A percentile compares a stretch with the other conserved stretches of the same genome.
Evolutionary conservation across 2,888 invertebrate species (phyloP).

Genomic region (Apoda limacodes): DNA sequence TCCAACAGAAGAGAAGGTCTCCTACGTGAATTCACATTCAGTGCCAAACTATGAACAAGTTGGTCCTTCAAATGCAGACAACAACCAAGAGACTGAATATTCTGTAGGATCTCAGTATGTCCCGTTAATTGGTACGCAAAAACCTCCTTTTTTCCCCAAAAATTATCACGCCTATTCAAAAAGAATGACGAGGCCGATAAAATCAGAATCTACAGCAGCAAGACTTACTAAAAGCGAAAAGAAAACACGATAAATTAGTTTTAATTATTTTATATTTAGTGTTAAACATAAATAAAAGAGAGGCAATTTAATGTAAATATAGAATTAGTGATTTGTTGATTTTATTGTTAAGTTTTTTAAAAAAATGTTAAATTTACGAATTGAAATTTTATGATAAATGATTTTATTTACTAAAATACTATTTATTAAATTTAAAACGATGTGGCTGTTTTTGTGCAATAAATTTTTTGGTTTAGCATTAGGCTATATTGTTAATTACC

Average conservation of each 20-base stretch:
- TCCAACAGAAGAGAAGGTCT: slow-evolving; percentile 43
- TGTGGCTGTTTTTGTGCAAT: too few species aligned
- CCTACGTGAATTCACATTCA: slow-evolving; percentile 53
- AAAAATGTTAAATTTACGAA: too few species aligned
- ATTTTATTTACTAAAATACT: too few species aligned
- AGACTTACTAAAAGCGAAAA: slow-evolving; percentile 13
- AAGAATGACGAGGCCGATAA: slow-evolving; percentile 43
- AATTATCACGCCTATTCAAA: slow-evolving; percentile 55
- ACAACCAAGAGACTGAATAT: slow-evolving; percentile 43
- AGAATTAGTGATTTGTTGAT: too few species aligned
- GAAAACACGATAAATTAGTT: slow-evolving; percentile 12
- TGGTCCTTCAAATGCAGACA: slow-evolving; percentile 27
- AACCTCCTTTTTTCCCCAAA: slow-evolving; percentile 39
- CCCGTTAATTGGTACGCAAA: slow-evolving; percentile 38
- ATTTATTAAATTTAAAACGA: too few species aligned
- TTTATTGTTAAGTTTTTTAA: too few species aligned
- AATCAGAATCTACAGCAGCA: slow-evolving; percentile 23
- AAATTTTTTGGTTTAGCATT: too few species aligned
- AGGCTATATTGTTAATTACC: too few species aligned
- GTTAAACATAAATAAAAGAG: too few species aligned
- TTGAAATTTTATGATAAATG: too few species aligned
- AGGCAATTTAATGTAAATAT: too few species aligned
- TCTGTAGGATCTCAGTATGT: slow-evolving; percentile 33
- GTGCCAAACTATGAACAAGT: slow-evolving; percentile 31
- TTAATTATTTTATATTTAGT: too few species aligned